Base-by-base conservation (phyloP, 2,888 invertebrate species). In the Ligdia adustata region DNA sequence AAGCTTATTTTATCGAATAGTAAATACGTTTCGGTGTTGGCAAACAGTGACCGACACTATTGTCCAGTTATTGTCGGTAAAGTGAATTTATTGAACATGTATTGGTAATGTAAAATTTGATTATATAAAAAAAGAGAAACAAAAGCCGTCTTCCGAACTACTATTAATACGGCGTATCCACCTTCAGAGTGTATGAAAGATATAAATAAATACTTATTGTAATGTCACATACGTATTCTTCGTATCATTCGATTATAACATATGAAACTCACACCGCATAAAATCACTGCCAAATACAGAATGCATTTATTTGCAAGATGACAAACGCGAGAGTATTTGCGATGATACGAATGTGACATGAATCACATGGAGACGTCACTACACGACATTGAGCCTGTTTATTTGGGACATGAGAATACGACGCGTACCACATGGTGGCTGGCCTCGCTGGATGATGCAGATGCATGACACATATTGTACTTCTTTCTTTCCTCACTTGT, bases 341-440 rank as follows among this genome's bases (percentile, higher is more conserved):
- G 26, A 41, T 41, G 31, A 31, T 31, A 32, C n/a, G n/a, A n/a
- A n/a, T 24, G 2, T 39, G 31, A 35, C 43, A 38, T 55, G 51
- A 55, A 52, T 53, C 58, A 53, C 28, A 48, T 12, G 11, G 34
- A 41, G 47, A 49, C 43, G 39, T 29, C 38, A 33, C 65, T 74
- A 67, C 72, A 33, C 65, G 75, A 67, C 72, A 75, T 75, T 76
- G 76, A 72, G 68, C 66, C 64, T 63, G 66, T 74, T 70, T 73
- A 80, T 79, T 78, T 72, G 66, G 78, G 69, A 65, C 75, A 61
- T 66, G 69, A 52, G 56, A 47, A 54, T 4, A n/a, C 54, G 55
- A 57, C 62, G 65, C 56, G 44, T 45, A 49, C 59, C 67, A 70
- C 68, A 67, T 42, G 51, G 46, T 41, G 32, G 26, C 40, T 57